Evolutionary conservation across 1,140 invertebrate genomes (phyloP), one percentile per base, ranked within the genome.

Genomic region (Arctopsyche grandis): DNA sequence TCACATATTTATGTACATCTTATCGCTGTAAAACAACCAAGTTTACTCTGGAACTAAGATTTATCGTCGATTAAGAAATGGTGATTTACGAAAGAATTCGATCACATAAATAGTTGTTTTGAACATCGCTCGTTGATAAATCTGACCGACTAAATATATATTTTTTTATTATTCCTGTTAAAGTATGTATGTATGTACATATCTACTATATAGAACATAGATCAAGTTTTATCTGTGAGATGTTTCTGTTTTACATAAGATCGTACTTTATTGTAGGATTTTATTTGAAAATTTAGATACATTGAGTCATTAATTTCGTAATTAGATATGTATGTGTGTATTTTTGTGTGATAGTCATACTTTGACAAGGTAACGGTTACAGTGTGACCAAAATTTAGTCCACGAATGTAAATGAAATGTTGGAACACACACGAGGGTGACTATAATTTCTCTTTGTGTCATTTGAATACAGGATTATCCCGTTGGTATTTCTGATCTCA

Each of bases 381-480:
- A 38, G 1, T 38, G 29, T 4, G 29, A 38, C 29, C 29, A 38
- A 38, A 38, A 38, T 38, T 38, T 38, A 38, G 29, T 1, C 29
- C 29, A 38, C 29, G 12, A 66, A 66, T 66, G 63, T 29, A 66
- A 66, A 66, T 29, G 63, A 66, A 10, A 66, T 3, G 5, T 52
- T 52, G 3, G 21, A 66, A 29, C 63, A 26, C 19, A 24, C 24
- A 12, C 9, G 21, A 66, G 63, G 63, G 24, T 26, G 63, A 66
- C 63, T 24, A 66, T 29, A 66, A 66, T 26, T 26, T 66, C 24
- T 71, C 44, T 71, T 9, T 10, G n/a, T 22, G 44, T 71, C 69
- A 71, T 71, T 71, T 38, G 69, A 71, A 71, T 71, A 71, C 29
- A 5, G 44, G 69, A 71, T 71, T 19, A 71, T 71, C 69, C 69